Evolutionary conservation across 2,888 invertebrate species (phyloP), one percentile per base, ranked within the genome.

Genomic region (Caenorhabditis sp.): DNA sequence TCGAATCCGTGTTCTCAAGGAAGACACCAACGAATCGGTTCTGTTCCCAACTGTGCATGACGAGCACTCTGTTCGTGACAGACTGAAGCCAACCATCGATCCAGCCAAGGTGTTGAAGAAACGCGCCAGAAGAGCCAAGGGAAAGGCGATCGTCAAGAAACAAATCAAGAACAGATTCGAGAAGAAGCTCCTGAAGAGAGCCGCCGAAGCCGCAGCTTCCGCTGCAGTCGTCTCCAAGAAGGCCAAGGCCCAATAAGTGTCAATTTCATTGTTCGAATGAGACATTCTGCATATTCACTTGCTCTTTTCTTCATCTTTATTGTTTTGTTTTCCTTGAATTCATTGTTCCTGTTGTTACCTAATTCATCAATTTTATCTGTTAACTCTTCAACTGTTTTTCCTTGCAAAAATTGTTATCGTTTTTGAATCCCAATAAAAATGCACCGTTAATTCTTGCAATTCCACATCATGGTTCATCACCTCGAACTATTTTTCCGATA

Each of bases 11-110:
- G 89, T 89, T 10, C 41, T 89, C 22, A 80, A 82, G 24, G 87
- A 88, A 35, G 74, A 79, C 1, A 85, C 84, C 16, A 47, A 80
- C 7, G 44, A 79, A 38, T 79, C 81, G 4, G 85, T 89, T 0
- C 61, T 85, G 47, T 89, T 83, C 73, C 89, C 89, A 16, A 89
- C 89, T n/a, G 58, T 83, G 0, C 41, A 82, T n/a, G 85, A 85
- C 28, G 85, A 85, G 41, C 79, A 80, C 58, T 76, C 76, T 7
- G 81, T 58, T 47, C 73, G 79, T 44, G 89, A 90, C 63, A 83
- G 84, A 41, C 61, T 90, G 73, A 87, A 86, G 64, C 90, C 90
- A 35, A 80, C 64, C 35, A 74, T 83, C 38, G 73, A 85, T 75
- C 79, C 83, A 59, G 44, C 59, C 35, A 84, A 84, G 63, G 80